These are phyloP conservation scores for Myoxocephalus aenaeus DNA, from an alignment of 2,797 vertebrate genomes.

Conservation along the genomic window DNA sequence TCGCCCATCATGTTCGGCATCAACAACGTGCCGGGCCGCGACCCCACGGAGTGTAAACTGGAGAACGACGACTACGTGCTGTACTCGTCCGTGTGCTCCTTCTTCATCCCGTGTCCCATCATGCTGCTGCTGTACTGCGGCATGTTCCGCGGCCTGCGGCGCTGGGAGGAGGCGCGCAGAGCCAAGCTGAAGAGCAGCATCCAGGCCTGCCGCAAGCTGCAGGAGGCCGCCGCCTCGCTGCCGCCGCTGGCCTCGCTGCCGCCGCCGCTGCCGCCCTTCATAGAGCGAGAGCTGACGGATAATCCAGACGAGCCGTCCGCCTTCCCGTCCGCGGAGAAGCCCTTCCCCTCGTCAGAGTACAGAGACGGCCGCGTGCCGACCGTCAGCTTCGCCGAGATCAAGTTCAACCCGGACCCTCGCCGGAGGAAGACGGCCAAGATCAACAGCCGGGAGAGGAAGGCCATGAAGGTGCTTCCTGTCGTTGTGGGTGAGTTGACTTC, in stretches of 20 bases:
- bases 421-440: constrained; percentile 87
- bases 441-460: constrained; percentile 92
- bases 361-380: constrained; percentile 72
- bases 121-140: constrained; percentile 95
- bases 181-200: constrained; percentile 88
- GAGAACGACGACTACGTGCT: constrained; percentile 92
- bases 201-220: constrained; percentile 82
- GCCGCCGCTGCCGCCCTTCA: constrained; percentile 80
- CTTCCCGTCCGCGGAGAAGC: constrained; percentile 47
- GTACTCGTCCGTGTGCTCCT: constrained; percentile 96
- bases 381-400: constrained; percentile 80
- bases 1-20: constrained; percentile 95
- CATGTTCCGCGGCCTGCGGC: constrained; percentile 91
- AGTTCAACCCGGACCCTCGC: constrained; percentile 68
- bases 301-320: constrained; percentile 69
- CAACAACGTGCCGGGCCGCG: constrained; percentile 88
- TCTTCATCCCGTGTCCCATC: constrained; percentile 96
- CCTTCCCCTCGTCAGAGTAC: constrained; percentile 63
- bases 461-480: constrained; percentile 94
- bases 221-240: constrained; percentile 73
- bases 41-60: constrained; percentile 90
- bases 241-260: constrained; percentile 81
- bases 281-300: constrained; percentile 76
- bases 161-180: constrained; percentile 91
- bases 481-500: constrained; percentile 89